These are phyloP conservation scores for Entelurus aequoreus DNA, from an alignment of 2,113 vertebrate genomes.

Conservation along the genomic window DNA sequence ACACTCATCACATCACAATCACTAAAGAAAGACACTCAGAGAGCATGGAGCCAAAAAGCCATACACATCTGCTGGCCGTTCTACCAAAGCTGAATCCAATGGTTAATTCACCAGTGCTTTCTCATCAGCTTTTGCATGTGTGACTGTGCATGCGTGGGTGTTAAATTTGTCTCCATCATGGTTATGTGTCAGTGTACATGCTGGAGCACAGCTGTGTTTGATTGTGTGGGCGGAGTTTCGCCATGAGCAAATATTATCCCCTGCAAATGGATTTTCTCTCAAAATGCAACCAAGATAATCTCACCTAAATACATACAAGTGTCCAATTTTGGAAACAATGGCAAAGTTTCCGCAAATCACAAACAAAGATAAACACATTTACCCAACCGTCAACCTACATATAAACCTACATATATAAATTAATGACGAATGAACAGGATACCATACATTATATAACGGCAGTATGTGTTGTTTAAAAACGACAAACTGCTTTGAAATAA, in stretches of 20 bases:
- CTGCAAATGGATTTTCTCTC: slow-evolving; percentile 27
- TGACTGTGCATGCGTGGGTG: slow-evolving; percentile 2
- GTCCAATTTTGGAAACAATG: slow-evolving; percentile 23
- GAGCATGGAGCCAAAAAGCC: not conserved
- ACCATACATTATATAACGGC: too few species aligned
- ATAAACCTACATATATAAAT: too few species aligned
- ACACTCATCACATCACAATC: slow-evolving; percentile 5
- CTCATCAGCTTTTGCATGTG: slow-evolving; percentile 7
- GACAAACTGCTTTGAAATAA: too few species aligned
- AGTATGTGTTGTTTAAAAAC: too few species aligned
- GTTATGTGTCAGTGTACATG: not conserved
- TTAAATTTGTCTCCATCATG: not conserved
- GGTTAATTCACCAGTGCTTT: slow-evolving; percentile 30
- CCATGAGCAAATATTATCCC: slow-evolving; percentile 37
- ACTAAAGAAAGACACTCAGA: not conserved
- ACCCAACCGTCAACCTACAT: too few species aligned
- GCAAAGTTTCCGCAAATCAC: slow-evolving; percentile 2
- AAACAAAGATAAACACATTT: not conserved
- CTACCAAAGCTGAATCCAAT: slow-evolving; percentile 22
- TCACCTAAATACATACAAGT: slow-evolving; percentile 10
- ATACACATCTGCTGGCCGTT: slow-evolving; percentile 29
- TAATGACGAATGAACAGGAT: too few species aligned
- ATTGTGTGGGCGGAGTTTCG: slow-evolving; percentile 38
- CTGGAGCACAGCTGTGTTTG: slow-evolving; percentile 22
- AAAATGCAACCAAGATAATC: slow-evolving; percentile 31